Base-by-base conservation (phyloP, 2,888 invertebrate species). In the Perizoma affinitatum region DNA sequence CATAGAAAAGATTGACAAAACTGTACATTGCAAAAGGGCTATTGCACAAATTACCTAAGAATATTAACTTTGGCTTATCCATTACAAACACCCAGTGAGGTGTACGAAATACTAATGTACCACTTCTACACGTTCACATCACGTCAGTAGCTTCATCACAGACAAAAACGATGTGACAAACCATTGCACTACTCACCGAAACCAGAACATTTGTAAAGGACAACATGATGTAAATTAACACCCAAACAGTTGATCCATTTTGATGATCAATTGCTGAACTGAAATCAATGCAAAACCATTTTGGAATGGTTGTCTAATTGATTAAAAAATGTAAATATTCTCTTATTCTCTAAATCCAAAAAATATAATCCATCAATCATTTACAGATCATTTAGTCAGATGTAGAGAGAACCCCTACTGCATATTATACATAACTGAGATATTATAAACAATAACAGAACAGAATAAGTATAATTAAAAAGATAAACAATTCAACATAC, bases 1-100 rank as follows among this genome's bases (percentile, higher is more conserved):
- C 71, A 67, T 71, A 84, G 80, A 84, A 79, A 82, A 83, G 78
- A 83, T 83, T 80, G 77, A 80, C 81, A 82, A 79, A 82, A 85
- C 89, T 88, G 86, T 90, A 91, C 90, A 91, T 86, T 84, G 90
- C 90, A 91, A 91, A 88, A 80, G 73, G 79, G 74, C 82, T 90
- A 91, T 90, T 92, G 91, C 91, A 92, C 91, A 86, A 87, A 81
- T 82, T 74, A 88, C 89, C 84, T 89, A 88, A 87, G 72, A 84
- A 87, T 79, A 87, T 84, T 88, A 90, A 87, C 91, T 92, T 91
- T 91, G 91, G 91, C 89, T 90, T 90, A 88, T 86, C 86, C 83
- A 87, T 89, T 86, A 87, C 71, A 81, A 87, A 87, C 86, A 84
- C 82, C 82, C 66, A 71, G 70, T 63, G 61, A 63, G 79, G 81